These are phyloP conservation scores for Drosophila leonis DNA, from an alignment of 2,888 invertebrate genomes.

Conservation along the genomic window DNA sequence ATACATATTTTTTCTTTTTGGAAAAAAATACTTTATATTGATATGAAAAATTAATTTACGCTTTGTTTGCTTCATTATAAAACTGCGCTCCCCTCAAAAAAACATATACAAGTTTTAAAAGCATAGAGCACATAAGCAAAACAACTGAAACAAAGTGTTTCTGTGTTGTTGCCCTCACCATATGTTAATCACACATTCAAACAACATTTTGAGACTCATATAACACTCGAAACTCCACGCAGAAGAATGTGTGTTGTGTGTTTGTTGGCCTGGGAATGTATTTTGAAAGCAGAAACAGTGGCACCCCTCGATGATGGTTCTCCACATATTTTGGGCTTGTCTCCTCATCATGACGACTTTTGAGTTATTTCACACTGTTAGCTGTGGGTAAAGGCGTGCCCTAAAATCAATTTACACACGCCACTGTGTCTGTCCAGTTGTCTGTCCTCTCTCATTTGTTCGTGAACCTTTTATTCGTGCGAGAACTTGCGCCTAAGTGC, in stretches of 20 bases:
- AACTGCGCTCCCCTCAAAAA: slow-evolving; percentile 23
- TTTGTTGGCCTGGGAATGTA: slow-evolving; percentile 58
- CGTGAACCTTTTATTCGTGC: slow-evolving; percentile 29
- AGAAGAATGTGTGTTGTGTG: slow-evolving; percentile 43
- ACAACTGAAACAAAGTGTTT: slow-evolving; percentile 33
- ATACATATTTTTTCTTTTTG: not conserved
- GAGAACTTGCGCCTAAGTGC: slow-evolving; percentile 64
- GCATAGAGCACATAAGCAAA: slow-evolving; percentile 8
- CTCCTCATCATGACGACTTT: slow-evolving; percentile 29
- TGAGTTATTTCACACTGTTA: slow-evolving; percentile 59
- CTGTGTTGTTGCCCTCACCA: slow-evolving; percentile 41
- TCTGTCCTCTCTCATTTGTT: slow-evolving; percentile 5
- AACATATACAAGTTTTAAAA: slow-evolving; percentile 25
- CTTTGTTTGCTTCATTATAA: slow-evolving; percentile 19
- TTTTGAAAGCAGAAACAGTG: slow-evolving; percentile 58
- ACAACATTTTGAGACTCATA: slow-evolving; percentile 60
- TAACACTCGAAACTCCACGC: slow-evolving; percentile 49
- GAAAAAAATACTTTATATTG: not conserved
- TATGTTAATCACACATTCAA: slow-evolving; percentile 76
- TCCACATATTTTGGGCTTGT: slow-evolving; percentile 38
- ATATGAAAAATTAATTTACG: slow-evolving; percentile 11
- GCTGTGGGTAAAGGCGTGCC: slow-evolving; percentile 52
- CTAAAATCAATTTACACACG: slow-evolving; percentile 68
- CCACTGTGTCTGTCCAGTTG: slow-evolving; percentile 27
- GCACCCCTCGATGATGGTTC: slow-evolving; percentile 70